Conservation (phyloP, 2,888 invertebrate species). For the Eupithecia abbreviata region DNA sequence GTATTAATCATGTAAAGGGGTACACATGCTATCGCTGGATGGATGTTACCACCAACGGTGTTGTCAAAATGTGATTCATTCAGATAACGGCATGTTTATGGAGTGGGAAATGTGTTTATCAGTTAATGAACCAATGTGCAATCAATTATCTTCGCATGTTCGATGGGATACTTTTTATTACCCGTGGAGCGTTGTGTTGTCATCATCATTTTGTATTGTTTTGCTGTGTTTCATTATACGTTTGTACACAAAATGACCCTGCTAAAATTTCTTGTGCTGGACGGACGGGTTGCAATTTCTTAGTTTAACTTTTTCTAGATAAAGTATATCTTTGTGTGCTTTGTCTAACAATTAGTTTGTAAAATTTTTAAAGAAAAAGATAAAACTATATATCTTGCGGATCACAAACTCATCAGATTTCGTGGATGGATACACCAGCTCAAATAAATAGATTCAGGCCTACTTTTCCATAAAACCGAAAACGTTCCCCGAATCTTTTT, state of each 20-base stretch:
- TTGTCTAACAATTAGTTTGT: background rate
- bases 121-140: conserved; percentile 8
- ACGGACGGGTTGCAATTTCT: background rate
- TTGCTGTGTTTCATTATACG: background rate
- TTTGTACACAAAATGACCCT: background rate
- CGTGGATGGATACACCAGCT: conserved; percentile 1
- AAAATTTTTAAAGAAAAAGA: background rate
- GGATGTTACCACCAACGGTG: conserved; percentile 29
- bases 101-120: conserved; percentile 32
- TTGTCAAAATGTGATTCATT: conserved; percentile 38
- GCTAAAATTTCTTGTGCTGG: background rate
- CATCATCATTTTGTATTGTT: background rate
- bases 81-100: conserved; percentile 31
- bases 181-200: background rate
- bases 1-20: conserved; percentile 4
- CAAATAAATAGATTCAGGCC: conserved; percentile 9
- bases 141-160: conserved; percentile 18
- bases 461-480: background rate
- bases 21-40: conserved; percentile 32
- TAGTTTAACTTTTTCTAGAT: background rate
- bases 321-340: no score
- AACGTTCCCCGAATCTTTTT: conserved; percentile 14
- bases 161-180: background rate
- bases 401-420: conserved; percentile 1
- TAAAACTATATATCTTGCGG: background rate